These are phyloP conservation scores for Cordylochernes scorpioides DNA, from an alignment of 2,888 invertebrate species.

Conservation along the genomic window DNA sequence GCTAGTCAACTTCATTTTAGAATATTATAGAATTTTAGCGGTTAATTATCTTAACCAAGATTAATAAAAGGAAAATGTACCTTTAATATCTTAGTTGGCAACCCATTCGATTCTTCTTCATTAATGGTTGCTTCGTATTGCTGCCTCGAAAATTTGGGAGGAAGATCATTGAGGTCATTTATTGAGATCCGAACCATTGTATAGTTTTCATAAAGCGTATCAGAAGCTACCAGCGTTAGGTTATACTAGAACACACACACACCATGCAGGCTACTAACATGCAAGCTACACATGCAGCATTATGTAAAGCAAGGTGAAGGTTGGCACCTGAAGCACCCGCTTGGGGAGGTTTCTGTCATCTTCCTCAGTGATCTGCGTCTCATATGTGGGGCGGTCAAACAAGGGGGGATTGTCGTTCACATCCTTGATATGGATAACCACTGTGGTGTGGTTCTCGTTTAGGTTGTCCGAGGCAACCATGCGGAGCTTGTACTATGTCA, in stretches of 20 bases:
- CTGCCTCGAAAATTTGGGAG: constrained; percentile 36
- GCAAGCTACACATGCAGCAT: background rate
- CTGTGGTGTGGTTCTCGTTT: constrained; percentile 83
- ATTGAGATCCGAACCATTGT: constrained; percentile 28
- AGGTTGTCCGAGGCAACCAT: constrained; percentile 79
- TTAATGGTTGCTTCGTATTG: constrained; percentile 8
- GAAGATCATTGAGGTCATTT: constrained; percentile 81
- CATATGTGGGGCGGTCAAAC: constrained; percentile 72
- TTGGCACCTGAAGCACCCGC: constrained; percentile 50
- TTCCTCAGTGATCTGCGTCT: constrained; percentile 80
- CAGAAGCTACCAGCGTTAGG: constrained; percentile 60
- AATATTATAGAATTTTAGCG: too few species aligned
- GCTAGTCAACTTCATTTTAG: too few species aligned
- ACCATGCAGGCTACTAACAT: constrained; percentile 2
- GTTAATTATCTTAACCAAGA: too few species aligned
- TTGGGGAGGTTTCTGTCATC: constrained; percentile 77
- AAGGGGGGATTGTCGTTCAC: constrained; percentile 92
- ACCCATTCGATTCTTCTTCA: constrained; percentile 10
- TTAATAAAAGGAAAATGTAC: too few species aligned
- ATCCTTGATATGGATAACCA: constrained; percentile 84
- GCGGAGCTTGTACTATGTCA: constrained; percentile 79
- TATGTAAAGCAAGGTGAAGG: background rate
- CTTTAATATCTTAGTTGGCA: constrained; percentile 25
- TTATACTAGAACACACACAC: constrained; percentile 38
- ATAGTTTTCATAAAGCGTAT: constrained; percentile 19